These are phyloP conservation scores for Pterobdella sp. DNA, from an alignment of 2,888 invertebrate genomes.

Conservation along the genomic window DNA sequence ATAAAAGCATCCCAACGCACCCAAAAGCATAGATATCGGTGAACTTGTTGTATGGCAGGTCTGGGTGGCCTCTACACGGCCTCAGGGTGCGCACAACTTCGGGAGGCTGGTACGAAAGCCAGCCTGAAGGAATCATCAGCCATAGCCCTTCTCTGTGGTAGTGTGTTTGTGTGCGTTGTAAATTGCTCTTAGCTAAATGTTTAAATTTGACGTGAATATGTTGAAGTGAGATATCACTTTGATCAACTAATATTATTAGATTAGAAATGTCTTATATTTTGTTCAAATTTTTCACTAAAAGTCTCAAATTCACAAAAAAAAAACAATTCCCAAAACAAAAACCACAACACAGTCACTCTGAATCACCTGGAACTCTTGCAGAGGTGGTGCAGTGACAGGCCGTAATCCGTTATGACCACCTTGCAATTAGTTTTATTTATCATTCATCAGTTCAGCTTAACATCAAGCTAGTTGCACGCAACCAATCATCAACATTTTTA, in stretches of 20 bases:
- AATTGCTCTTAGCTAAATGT: too few relatives aligned
- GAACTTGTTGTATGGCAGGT: constrained; percentile 80
- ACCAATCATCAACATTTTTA: neutral
- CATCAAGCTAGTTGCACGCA: neutral
- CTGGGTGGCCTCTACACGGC: constrained; percentile 60
- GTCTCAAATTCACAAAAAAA: too few relatives aligned
- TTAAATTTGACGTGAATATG: too few relatives aligned
- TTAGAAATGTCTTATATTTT: too few relatives aligned
- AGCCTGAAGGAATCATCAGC: constrained; percentile 79
- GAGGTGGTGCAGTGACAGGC: neutral
- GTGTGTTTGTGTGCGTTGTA: neutral
- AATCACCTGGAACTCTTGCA: constrained; percentile 12
- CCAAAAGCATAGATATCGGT: constrained; percentile 97
- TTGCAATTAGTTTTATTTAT: neutral
- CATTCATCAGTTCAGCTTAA: neutral
- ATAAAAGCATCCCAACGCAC: too few relatives aligned
- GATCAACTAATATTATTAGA: too few relatives aligned
- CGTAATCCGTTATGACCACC: constrained; percentile 5
- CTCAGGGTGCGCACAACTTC: constrained; percentile 82
- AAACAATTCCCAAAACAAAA: too few relatives aligned
- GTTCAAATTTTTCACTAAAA: too few relatives aligned
- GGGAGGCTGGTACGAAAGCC: constrained; percentile 96
- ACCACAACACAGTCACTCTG: neutral
- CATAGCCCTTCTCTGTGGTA: constrained; percentile 59
- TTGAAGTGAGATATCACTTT: too few relatives aligned